A percentile compares a stretch with the other conserved stretches of the same genome.
phyloP scores from a whole-genome alignment of 2,888 invertebrate genomes.

The Ypsolopha scabrella region DNA sequence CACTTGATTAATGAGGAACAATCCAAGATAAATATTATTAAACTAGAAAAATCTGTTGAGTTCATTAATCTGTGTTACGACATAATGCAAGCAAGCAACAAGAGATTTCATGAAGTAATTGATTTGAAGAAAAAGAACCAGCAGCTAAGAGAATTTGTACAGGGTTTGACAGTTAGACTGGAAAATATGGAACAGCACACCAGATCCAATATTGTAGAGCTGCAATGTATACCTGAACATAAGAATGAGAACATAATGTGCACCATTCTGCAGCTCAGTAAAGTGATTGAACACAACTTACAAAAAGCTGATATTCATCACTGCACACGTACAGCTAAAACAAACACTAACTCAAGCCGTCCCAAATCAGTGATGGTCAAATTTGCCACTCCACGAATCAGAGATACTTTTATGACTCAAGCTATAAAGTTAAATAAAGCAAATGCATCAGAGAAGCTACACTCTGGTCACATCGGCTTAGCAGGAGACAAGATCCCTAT shows the following conservation, averaged over 20 bases:
- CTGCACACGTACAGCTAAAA: constrained; percentile 9
- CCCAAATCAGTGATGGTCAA: constrained; percentile 12
- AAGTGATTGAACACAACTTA: not conserved
- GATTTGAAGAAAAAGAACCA: no score
- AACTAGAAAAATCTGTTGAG: no score
- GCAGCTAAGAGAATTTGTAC: no score
- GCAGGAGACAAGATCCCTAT: not conserved
- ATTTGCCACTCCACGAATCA: constrained; percentile 6
- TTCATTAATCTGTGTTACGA: no score
- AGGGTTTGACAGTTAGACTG: no score
- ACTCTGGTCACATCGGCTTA: not conserved
- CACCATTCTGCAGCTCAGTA: constrained; percentile 4
- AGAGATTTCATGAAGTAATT: no score
- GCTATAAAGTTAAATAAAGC: constrained; percentile 9
- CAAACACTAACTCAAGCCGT: constrained; percentile 5
- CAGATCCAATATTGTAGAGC: constrained; percentile 7
- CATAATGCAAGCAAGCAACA: no score
- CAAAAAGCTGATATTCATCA: constrained; percentile 1
- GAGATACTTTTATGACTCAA: constrained; percentile 11
- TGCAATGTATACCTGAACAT: constrained; percentile 10
- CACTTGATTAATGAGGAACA: no score
- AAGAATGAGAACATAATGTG: constrained; percentile 9
- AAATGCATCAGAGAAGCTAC: constrained; percentile 2
- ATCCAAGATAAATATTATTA: no score
- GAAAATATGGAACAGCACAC: constrained; percentile 8